Conservation (phyloP, 2,113 vertebrate species). For the Lanius ludovicianus region DNA sequence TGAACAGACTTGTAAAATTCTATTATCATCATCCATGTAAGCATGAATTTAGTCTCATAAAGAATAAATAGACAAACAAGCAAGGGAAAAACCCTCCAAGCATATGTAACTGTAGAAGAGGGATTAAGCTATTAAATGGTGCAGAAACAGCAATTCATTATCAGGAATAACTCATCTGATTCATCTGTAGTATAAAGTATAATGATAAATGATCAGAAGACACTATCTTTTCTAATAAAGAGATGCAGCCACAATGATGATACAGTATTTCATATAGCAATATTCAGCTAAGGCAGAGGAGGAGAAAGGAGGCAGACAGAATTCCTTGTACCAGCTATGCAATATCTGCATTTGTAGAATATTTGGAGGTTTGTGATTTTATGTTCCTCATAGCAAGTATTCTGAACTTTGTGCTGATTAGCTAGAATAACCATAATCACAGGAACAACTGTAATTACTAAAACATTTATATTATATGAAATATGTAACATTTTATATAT, state of each 20-base stretch:
- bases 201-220: neutral
- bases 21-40: neutral
- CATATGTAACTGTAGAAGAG: neutral
- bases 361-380: neutral
- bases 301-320: neutral
- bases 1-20: neutral
- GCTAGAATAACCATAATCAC: neutral
- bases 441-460: neutral
- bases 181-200: neutral
- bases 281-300: neutral
- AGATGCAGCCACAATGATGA: neutral
- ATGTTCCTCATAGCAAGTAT: neutral
- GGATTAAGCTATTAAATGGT: neutral
- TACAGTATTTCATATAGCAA: neutral
- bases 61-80: neutral
- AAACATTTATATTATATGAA: neutral
- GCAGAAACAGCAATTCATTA: neutral
- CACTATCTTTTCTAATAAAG: neutral
- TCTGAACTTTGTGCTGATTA: neutral
- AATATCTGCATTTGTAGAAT: neutral
- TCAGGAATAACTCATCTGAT: neutral
- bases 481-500: neutral
- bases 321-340: neutral
- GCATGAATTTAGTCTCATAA: neutral
- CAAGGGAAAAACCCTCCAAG: neutral